Conservation (phyloP, 2,797 vertebrate species). For the Lindbergichthys nudifrons region DNA sequence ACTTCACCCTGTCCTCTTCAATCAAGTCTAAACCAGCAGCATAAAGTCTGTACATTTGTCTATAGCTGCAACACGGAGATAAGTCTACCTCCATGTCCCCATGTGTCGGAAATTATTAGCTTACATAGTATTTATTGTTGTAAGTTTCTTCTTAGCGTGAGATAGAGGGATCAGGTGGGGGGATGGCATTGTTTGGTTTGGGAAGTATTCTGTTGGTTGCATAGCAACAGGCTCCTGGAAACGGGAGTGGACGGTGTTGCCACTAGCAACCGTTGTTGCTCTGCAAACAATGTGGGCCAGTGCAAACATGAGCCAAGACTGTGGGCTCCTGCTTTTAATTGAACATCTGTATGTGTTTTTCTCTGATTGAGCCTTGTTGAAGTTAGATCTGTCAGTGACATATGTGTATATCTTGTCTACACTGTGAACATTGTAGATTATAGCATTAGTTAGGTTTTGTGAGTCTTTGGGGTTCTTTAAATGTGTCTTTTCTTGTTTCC, state of each 20-base stretch:
- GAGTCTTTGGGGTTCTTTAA: slow-evolving; percentile 29
- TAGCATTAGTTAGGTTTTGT: slow-evolving; percentile 43
- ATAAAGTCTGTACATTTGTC: slow-evolving; percentile 66
- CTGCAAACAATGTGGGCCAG: slow-evolving; percentile 95
- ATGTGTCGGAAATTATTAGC: slow-evolving; percentile 89
- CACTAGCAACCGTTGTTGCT: slow-evolving; percentile 96
- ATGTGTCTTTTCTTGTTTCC: slow-evolving; percentile 32
- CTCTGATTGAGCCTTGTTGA: slow-evolving; percentile 81
- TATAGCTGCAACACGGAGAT: slow-evolving; percentile 75
- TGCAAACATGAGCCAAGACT: slow-evolving; percentile 90
- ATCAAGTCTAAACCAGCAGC: slow-evolving; percentile 62
- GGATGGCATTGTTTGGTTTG: slow-evolving; percentile 98
- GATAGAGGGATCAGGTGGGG: slow-evolving; percentile 89
- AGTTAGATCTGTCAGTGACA: slow-evolving; percentile 74
- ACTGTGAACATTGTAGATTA: slow-evolving; percentile 52
- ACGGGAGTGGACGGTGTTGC: slow-evolving; percentile 92
- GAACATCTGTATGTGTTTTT: slow-evolving; percentile 95
- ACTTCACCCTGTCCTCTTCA: slow-evolving; percentile 53
- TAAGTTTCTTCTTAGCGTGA: slow-evolving; percentile 90
- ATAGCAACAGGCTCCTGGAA: slow-evolving; percentile 92
- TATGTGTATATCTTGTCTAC: slow-evolving; percentile 72
- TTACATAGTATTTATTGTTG: slow-evolving; percentile 89
- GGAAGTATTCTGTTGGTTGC: slow-evolving; percentile 94
- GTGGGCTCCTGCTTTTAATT: slow-evolving; percentile 88
- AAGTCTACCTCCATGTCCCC: slow-evolving; percentile 73